These are phyloP conservation scores for Myotis lucifugus DNA, from an alignment of 2,113 vertebrate genomes.

Conservation along the genomic window DNA sequence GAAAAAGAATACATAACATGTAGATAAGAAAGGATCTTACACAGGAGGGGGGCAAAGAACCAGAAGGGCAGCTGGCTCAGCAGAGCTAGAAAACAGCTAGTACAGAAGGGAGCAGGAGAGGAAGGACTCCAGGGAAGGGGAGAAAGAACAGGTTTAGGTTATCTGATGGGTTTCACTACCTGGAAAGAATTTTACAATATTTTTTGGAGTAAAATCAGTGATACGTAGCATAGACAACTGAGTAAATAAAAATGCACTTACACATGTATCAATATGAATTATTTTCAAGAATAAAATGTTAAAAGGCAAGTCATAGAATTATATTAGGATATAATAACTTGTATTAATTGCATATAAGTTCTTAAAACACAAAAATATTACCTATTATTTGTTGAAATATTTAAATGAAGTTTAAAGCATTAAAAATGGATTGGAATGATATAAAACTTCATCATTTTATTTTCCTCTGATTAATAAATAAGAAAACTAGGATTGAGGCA, in stretches of 20 bases:
- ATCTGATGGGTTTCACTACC: not conserved
- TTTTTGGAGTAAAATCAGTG: not conserved
- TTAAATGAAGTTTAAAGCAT: not conserved
- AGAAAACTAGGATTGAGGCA: not conserved
- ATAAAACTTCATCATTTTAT: not conserved
- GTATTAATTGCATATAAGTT: not conserved
- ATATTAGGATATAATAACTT: not conserved
- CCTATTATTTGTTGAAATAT: not conserved
- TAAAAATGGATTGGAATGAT: not conserved
- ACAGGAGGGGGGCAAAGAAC: not conserved
- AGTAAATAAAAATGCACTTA: not conserved
- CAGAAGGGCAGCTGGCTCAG: not conserved
- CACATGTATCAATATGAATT: not conserved
- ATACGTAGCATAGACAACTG: not conserved
- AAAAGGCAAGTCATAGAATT: not conserved
- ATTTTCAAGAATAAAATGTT: conserved; percentile 12
- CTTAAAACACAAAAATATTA: not conserved
- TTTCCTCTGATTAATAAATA: not conserved
- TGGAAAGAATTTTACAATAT: not conserved
- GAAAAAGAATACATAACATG: not conserved
- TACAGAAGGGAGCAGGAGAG: not conserved
- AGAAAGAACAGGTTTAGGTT: accelerated
- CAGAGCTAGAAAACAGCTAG: not conserved
- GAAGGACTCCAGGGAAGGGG: not conserved
- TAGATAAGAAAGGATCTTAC: not conserved